Base-by-base conservation (phyloP, 92 coral and sea anemone genomes). In the Scolanthus callimorphus region DNA sequence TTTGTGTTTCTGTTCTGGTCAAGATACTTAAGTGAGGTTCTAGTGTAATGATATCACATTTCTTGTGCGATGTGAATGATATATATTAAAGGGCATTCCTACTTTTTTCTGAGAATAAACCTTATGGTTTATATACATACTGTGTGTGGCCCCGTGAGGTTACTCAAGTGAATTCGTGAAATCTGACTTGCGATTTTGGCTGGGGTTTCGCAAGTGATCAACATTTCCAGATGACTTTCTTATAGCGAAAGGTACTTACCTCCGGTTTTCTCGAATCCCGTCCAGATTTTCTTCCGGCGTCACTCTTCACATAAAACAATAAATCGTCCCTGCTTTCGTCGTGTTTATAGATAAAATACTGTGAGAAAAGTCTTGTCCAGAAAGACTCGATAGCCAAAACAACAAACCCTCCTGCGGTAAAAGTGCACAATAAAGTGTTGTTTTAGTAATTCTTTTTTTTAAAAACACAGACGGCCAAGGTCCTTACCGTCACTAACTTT, bases 321-420 rank as follows among this genome's bases (percentile, higher is more conserved):
- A 87, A 56, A 55, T 87, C 96, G 34, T 87, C 96, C 60, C 96
- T 79, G 56, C 87, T 83, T 10, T 87, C 96, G 29, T 87, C 96
- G 53, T 87, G 62, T 27, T 30, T 83, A 26, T 69, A 76, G 57
- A 87, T 76, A 60, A 87, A 87, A 57, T 84, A 87, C 77, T 87
- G 96, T 13, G 90, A 87, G 55, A 87, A 87, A 31, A 87, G 69
- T 30, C 96, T 58, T 37, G 96, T 87, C 96, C 96, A 87, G 49
- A 87, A 87, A 30, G 96, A 87, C 39, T 87, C 96, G 41, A 87
- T 87, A 1, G 96, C 96, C 66, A 87, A 65, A 11, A 87, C 96
- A 45, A 87, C 88, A 38, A 87, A 87, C 15, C 96, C 96, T 30
- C 86, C 96, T 87, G 63, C 26, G 39, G 49, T 3, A 57, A 57